Evolutionary conservation across 2,113 vertebrate species (phyloP).

Genomic region (Hippotragus niger): DNA sequence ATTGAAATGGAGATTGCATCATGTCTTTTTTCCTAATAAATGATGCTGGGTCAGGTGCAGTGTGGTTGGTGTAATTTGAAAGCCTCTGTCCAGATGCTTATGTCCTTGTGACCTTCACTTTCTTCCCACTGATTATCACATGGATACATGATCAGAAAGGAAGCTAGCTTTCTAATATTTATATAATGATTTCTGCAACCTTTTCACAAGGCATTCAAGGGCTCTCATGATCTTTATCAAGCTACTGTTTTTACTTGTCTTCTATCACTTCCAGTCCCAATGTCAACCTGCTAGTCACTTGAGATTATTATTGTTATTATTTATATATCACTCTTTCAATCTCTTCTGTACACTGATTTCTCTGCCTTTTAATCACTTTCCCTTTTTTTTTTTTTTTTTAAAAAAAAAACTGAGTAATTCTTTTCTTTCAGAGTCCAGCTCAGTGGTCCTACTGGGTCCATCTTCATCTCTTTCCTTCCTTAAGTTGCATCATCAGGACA

Average conservation of each 20-base stretch:
- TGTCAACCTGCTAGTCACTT: neutral
- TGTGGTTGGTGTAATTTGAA: neutral
- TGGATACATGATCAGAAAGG: neutral
- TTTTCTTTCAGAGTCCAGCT: neutral
- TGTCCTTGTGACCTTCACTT: neutral
- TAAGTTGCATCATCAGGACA: neutral
- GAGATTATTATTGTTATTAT: conserved; percentile 3
- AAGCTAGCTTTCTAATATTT: neutral
- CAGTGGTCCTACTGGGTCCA: neutral
- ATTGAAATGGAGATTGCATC: conserved; percentile 64
- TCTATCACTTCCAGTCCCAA: neutral
- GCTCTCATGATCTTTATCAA: neutral
- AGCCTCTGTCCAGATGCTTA: conserved; percentile 11
- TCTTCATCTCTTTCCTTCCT: neutral
- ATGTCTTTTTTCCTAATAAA: conserved; percentile 40
- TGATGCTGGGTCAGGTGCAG: neutral
- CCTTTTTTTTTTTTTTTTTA: neutral
- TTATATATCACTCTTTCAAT: neutral
- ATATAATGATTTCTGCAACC: neutral
- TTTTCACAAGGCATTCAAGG: neutral
- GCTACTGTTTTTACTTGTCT: neutral
- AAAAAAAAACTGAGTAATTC: neutral
- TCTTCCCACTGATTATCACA: neutral
- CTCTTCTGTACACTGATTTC: neutral
- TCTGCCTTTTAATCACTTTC: neutral